Base-by-base conservation (phyloP, 2,113 vertebrate species). In the Noctilio leporinus region DNA sequence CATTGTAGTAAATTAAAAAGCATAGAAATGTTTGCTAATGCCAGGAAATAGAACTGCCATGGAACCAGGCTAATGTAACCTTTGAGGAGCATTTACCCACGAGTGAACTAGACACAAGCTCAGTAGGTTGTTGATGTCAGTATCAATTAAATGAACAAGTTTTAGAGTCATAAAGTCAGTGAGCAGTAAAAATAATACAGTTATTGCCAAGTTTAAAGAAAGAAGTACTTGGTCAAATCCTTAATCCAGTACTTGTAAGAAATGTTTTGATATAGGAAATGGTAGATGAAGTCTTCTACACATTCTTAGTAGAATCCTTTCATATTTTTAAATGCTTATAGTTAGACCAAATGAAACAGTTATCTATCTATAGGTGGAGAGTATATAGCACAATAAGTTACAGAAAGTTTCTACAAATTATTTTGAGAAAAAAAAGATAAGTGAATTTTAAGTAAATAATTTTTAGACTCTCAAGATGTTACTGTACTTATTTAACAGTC, bases 1-100 rank as follows among this genome's bases (percentile, higher is more conserved):
- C 96, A 96, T 97, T 98, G 75, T 97, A 86, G 87, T 89, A 95
- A 81, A 98, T 97, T 75, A 95, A 95, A 78, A 77, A 97, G 89
- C 95, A 95, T 96, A 97, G 95, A 97, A 97, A 96, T 96, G 94
- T 97, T 98, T 96, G 94, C 80, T 96, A 97, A 96, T 96, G 80
- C 73, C 89, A 97, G 53, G 47, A 97, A 65, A 35, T n/a, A 97
- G 90, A 94, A 93, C 55, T 86, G 45, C 40, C 30, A 2, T 65
- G 62, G 38, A 88, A 17, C 26, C 94, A 69, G 45, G 53, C 57
- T 86, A 43, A 51, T 0, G 26, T 90, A 76, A 90, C 76, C 47
- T 82, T 95, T 94, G 86, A 96, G 86, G 91, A 97, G 35, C 98
- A 83, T 97, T 98, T 98, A 89, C 87, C 97, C 94, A 65, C 91